These are phyloP conservation scores for Labeo calbasu DNA, from an alignment of 2,797 vertebrate genomes.

Conservation along the genomic window DNA sequence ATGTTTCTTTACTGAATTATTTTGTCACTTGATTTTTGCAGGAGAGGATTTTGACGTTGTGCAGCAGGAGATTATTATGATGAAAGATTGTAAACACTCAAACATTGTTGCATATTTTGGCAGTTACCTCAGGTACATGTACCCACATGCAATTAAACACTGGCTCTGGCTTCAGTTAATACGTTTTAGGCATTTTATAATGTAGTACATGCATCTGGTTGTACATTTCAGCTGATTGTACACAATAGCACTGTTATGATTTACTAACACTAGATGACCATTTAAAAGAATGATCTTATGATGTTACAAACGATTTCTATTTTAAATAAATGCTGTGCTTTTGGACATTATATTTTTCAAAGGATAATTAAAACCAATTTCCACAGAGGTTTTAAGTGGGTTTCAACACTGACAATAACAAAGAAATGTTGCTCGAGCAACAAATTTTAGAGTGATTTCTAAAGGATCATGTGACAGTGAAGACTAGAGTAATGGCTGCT, in stretches of 20 bases:
- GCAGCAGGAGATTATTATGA: conserved; percentile 99
- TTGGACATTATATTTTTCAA: no score
- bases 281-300: background rate
- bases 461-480: background rate
- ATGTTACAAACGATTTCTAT: background rate
- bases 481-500: background rate
- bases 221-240: background rate
- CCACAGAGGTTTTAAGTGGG: background rate
- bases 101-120: conserved; percentile 99
- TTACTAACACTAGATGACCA: background rate
- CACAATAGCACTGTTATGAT: background rate
- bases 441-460: background rate
- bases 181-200: background rate
- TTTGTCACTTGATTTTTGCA: conserved; percentile 61
- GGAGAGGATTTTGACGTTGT: conserved; percentile 99
- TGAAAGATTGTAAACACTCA: conserved; percentile 99
- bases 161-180: conserved; percentile 22
- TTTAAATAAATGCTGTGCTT: background rate
- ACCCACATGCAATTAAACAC: conserved; percentile 50
- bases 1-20: background rate
- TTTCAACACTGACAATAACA: background rate
- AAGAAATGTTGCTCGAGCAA: background rate
- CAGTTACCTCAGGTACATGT: conserved; percentile 94
- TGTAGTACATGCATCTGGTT: background rate
- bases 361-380: background rate